phyloP scores from a whole-genome alignment of 2,888 invertebrate species.

The Lasioglossum vierecki region DNA sequence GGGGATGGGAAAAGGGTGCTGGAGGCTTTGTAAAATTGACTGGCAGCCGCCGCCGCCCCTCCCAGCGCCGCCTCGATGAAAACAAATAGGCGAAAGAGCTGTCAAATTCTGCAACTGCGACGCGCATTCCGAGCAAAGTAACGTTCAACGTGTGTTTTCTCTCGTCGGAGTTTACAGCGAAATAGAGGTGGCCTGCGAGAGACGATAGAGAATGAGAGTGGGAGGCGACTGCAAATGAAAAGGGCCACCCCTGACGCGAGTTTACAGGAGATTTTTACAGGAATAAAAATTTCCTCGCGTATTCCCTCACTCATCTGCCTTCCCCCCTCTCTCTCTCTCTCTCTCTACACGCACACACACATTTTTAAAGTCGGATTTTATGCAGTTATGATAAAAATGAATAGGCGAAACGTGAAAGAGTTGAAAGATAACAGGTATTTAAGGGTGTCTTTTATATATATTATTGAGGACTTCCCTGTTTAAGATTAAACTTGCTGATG shows the following conservation, averaged over 20 bases:
- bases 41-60: constrained; percentile 34
- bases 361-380: too few relatives aligned
- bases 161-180: not conserved
- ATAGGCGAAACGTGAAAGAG: too few relatives aligned
- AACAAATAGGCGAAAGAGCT: constrained; percentile 50
- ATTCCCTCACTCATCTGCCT: not conserved
- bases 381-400: too few relatives aligned
- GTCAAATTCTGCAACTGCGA: constrained; percentile 35
- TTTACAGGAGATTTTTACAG: constrained; percentile 32
- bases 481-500: too few relatives aligned
- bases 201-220: not conserved
- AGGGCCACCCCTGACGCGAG: constrained; percentile 9
- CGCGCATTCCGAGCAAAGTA: constrained; percentile 18
- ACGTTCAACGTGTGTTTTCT: constrained; percentile 22
- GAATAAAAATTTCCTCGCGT: constrained; percentile 29
- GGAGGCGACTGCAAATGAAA: constrained; percentile 36
- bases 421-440: too few relatives aligned
- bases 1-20: not conserved
- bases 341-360: too few relatives aligned
- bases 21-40: constrained; percentile 55
- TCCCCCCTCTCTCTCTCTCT: not conserved
- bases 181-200: not conserved
- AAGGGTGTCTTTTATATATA: too few relatives aligned
- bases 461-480: too few relatives aligned
- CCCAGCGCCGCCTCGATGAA: constrained; percentile 12